Evolutionary conservation across 2,113 vertebrate genomes (phyloP).

Genomic region (Notothenia coriiceps): DNA sequence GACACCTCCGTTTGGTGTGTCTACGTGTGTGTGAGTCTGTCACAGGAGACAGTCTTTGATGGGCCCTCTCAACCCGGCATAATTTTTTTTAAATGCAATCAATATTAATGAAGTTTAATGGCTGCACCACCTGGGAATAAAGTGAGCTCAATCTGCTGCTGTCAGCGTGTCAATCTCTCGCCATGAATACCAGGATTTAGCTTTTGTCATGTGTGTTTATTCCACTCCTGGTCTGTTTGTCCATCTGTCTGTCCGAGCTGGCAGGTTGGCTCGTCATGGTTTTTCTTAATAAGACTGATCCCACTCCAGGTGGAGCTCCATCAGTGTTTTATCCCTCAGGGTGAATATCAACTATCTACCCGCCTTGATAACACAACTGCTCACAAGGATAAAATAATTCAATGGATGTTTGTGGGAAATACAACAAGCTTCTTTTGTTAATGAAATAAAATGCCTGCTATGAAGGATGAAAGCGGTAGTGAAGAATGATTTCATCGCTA

Average conservation of each 20-base stretch:
- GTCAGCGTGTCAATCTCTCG: slow-evolving; percentile 27
- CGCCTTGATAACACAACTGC: slow-evolving; percentile 18
- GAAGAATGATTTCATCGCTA: background rate
- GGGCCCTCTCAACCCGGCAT: slow-evolving; percentile 58
- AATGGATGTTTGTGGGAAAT: background rate
- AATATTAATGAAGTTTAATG: slow-evolving; percentile 68
- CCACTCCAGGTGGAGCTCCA: slow-evolving; percentile 37
- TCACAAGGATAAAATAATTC: background rate
- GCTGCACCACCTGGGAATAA: slow-evolving; percentile 21
- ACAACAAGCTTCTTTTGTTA: background rate
- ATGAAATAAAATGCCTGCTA: slow-evolving; percentile 1
- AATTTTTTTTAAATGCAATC: slow-evolving; percentile 66
- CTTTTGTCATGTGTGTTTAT: background rate
- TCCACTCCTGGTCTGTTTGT: slow-evolving; percentile 24
- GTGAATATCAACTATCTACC: background rate
- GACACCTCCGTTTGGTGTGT: background rate
- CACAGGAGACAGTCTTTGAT: slow-evolving; percentile 31
- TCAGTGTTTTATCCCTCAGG: slow-evolving; percentile 28
- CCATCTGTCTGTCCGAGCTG: slow-evolving; percentile 32
- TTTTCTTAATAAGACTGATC: slow-evolving; percentile 39
- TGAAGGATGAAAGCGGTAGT: background rate
- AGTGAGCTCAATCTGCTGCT: slow-evolving; percentile 40
- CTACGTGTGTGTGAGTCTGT: slow-evolving; percentile 28
- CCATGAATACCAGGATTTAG: background rate
- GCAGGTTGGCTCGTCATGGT: slow-evolving; percentile 23